Evolutionary conservation across 2,113 vertebrate species (phyloP).

Genomic region (Amblyornis subalaris): DNA sequence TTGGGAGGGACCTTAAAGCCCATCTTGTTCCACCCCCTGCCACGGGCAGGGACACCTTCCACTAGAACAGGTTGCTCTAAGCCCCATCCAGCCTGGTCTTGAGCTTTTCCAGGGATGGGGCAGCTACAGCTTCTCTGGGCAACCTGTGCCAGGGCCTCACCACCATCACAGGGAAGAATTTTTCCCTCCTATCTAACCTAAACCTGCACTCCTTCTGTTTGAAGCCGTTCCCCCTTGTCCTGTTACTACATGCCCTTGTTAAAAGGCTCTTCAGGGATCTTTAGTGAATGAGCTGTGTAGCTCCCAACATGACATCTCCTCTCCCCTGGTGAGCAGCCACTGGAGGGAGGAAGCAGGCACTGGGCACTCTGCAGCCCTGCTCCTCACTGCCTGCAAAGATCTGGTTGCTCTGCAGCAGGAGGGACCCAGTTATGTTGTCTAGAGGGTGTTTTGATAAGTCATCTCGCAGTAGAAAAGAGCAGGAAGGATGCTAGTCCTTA

Average conservation of each 20-base stretch:
- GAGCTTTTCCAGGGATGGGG: background rate
- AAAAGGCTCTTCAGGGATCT: background rate
- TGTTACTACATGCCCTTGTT: background rate
- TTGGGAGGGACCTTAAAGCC: background rate
- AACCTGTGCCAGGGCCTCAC: background rate
- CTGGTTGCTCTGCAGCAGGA: background rate
- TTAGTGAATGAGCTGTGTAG: background rate
- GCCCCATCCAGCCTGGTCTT: background rate
- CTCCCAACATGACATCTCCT: background rate
- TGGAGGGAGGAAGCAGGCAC: background rate
- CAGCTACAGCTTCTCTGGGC: background rate
- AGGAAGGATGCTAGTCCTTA: background rate
- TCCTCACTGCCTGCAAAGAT: background rate
- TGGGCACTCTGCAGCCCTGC: background rate
- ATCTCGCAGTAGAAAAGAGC: background rate
- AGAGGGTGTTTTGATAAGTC: background rate
- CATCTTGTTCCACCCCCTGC: background rate
- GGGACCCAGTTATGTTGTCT: background rate
- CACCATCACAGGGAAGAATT: background rate
- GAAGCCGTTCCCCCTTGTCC: background rate
- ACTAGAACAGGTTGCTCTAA: background rate
- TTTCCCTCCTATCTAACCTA: background rate
- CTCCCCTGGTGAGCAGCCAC: background rate
- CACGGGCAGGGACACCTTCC: background rate
- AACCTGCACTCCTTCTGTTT: background rate